Base-by-base conservation (phyloP, 2,797 vertebrate species). In the Eurystomus glaucurus region DNA sequence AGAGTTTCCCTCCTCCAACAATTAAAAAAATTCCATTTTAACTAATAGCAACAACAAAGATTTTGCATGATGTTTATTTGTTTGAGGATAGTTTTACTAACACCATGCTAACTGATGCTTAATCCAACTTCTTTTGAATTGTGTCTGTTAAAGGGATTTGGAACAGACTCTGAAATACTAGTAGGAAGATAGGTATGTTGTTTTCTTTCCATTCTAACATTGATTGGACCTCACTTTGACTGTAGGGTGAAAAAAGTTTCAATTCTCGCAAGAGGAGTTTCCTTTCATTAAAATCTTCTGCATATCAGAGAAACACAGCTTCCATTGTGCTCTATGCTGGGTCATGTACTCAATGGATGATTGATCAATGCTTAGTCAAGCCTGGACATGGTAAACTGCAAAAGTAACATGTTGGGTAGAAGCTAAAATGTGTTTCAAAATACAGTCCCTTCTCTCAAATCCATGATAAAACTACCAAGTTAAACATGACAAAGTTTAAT, bases 311-410 rank as follows among this genome's bases (percentile, higher is more conserved):
- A 85, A 93, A 91, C 43, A 79, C 37, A 50, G 50, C 33, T 79
- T 94, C 85, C 58, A 70, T 83, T 85, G 82, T 83, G 39, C 35
- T 79, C 82, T 94, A 52, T 82, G 18, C 45, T 89, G 91, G 95
- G 52, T 93, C 78, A 77, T 85, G 15, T 60, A 60, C 60, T 90
- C 78, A 77, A 18, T 76, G 70, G 52, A 15, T 85, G 85, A 82
- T 43, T 89, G 84, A 87, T 94, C 70, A 79, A 76, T 3, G 10
- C 15, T 72, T 93, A 20, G 19, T 91, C 95, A 94, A 83, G 75
- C 55, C 78, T 77, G 48, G 78, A 51, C 87, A 70, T 0, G 48
- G 51, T 55, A 69, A 93, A 70, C 68, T 77, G 66, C 26, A 85
- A 83, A 91, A 93, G 31, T 23, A 61, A 54, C 26, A n/a, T 10